Evolutionary conservation across 1,140 invertebrate genomes (phyloP).

Genomic region (Papilio aristodemus): DNA sequence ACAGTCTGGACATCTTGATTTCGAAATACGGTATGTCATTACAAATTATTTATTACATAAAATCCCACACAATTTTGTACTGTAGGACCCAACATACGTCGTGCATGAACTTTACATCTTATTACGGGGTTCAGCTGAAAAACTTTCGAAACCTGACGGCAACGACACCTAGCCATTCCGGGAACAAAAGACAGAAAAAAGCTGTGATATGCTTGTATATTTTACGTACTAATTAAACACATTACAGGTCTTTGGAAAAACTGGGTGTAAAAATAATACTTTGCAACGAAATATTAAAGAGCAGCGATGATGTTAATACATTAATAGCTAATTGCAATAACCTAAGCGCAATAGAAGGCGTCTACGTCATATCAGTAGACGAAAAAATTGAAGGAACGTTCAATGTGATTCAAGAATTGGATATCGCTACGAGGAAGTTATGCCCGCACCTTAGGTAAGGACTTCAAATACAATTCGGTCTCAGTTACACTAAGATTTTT

Average conservation of each 20-base stretch:
- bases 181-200: too few species aligned
- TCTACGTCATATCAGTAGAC: slow-evolving; percentile 33
- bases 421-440: slow-evolving; percentile 25
- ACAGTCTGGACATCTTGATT: slow-evolving; percentile 24
- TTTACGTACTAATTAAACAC: too few species aligned
- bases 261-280: slow-evolving; percentile 25
- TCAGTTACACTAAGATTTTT: neutral
- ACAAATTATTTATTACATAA: too few species aligned
- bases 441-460: slow-evolving; percentile 34
- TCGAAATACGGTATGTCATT: slow-evolving; percentile 30
- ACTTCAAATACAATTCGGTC: neutral
- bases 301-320: neutral
- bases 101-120: too few species aligned
- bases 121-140: too few species aligned
- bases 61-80: too few species aligned
- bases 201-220: too few species aligned
- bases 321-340: slow-evolving; percentile 18
- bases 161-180: too few species aligned
- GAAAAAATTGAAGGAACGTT: slow-evolving; percentile 3
- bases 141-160: too few species aligned
- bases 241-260: slow-evolving; percentile 27
- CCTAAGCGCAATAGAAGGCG: slow-evolving; percentile 32
- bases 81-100: too few species aligned
- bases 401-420: slow-evolving; percentile 27
- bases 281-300: slow-evolving; percentile 17